phyloP scores from a whole-genome alignment of 2,888 invertebrate genomes.

The Conus canariensis region DNA sequence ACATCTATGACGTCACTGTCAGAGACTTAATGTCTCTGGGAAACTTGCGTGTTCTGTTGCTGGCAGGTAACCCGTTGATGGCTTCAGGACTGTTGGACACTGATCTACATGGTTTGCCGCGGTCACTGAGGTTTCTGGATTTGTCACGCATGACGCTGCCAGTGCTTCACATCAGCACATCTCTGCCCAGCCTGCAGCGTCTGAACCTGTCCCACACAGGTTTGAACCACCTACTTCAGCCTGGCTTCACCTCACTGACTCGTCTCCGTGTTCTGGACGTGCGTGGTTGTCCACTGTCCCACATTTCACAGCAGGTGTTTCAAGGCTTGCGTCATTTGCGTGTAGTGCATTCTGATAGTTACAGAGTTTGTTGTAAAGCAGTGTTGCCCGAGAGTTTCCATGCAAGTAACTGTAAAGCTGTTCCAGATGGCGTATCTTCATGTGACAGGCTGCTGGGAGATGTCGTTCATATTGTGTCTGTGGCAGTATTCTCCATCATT shows the following conservation, averaged over 20 bases:
- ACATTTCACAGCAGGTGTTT: neutral
- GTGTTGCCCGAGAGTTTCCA: neutral
- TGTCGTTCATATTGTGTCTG: neutral
- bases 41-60: neutral
- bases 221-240: neutral
- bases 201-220: slow-evolving; percentile 9
- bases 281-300: slow-evolving; percentile 12
- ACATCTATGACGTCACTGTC: neutral
- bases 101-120: neutral
- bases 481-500: neutral
- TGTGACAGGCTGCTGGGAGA: neutral
- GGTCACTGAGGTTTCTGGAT: neutral
- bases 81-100: neutral
- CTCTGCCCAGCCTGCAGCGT: neutral
- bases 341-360: neutral
- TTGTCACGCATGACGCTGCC: neutral
- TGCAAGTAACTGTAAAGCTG: neutral
- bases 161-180: neutral
- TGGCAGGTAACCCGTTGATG: slow-evolving; percentile 1
- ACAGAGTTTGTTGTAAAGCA: neutral
- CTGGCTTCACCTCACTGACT: neutral
- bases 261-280: neutral
- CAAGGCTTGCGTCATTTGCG: neutral
- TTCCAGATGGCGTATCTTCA: neutral
- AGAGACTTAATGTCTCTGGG: neutral